Base-by-base conservation (phyloP, 2,113 vertebrate species). In the Cyanoramphus novaezelandiae region DNA sequence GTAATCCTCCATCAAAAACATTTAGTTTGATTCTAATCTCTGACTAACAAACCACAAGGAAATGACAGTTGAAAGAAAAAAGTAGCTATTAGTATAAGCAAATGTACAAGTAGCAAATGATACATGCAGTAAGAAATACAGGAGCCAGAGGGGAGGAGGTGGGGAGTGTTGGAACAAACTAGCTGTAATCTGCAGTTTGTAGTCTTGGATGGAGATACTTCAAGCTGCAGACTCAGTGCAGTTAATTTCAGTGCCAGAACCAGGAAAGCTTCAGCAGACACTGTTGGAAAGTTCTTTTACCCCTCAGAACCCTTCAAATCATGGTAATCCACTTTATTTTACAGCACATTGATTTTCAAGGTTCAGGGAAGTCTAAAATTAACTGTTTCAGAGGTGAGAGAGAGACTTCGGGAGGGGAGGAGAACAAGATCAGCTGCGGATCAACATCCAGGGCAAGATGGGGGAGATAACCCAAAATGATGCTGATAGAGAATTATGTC, bases 171-270 rank as follows among this genome's bases (percentile, higher is more conserved):
- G 33, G 23, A 86, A 76, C 5, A 62, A 60, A 87, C 31, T 29
- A 83, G 21, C 12, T 94, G 39, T 86, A 92, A 86, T 92, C 63
- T 95, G 46, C 44, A 49, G 18, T 59, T 91, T 92, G 90, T 63
- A 89, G 27, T 65, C 65, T 93, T 96, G 64, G 8, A 80, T 49
- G 84, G 49, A 89, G 71, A 94, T 52, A 39, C 33, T 79, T 47
- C 29, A 68, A 79, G 29, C 17, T 75, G 82, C 2, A 2, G 65
- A 43, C 39, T 62, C 23, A 16, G 5, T 29, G 46, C 72, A 91
- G 78, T 50, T 94, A 77, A 82, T 82, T 78, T 87, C 44, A 67
- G 74, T 64, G 27, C 33, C 35, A 52, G 91, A 78, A 65, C 39
- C 35, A 60, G 35, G 37, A 88, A 71, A 71, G 4, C 9, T 71